phyloP scores from a whole-genome alignment of 1,140 invertebrate species.

The Lethrus apterus region DNA sequence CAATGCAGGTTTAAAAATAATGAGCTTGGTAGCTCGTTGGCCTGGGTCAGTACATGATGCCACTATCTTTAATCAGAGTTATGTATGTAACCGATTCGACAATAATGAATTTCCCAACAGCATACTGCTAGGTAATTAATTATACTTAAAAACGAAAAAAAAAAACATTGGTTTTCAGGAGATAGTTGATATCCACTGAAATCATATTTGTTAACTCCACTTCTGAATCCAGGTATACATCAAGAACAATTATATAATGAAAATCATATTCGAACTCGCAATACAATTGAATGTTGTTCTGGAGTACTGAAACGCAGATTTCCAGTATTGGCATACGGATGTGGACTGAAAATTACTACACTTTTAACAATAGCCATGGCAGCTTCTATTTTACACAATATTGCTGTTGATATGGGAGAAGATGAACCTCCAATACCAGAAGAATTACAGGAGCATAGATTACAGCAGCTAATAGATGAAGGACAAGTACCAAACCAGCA shows the following conservation, averaged over 20 bases:
- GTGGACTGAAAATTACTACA: no score
- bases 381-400: no score
- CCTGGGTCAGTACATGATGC: slow-evolving; percentile 32
- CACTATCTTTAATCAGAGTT: slow-evolving; percentile 31
- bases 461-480: no score
- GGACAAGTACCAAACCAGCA: no score
- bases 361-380: no score
- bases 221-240: slow-evolving; percentile 24
- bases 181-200: slow-evolving; percentile 17
- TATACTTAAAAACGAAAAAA: no score
- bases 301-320: slow-evolving; percentile 36
- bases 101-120: slow-evolving; percentile 4
- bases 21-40: slow-evolving; percentile 27
- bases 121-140: not conserved
- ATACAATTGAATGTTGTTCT: slow-evolving; percentile 33
- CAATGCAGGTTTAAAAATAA: slow-evolving; percentile 23
- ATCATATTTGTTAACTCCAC: slow-evolving; percentile 29
- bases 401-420: no score
- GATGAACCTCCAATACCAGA: no score
- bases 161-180: no score
- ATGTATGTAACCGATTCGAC: slow-evolving; percentile 9
- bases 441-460: no score
- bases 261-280: slow-evolving; percentile 35
- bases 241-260: slow-evolving; percentile 32
- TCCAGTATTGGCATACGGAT: slow-evolving; percentile 23